phyloP scores from a whole-genome alignment of 1,140 invertebrate species.

The Drosophila gunungcola region DNA sequence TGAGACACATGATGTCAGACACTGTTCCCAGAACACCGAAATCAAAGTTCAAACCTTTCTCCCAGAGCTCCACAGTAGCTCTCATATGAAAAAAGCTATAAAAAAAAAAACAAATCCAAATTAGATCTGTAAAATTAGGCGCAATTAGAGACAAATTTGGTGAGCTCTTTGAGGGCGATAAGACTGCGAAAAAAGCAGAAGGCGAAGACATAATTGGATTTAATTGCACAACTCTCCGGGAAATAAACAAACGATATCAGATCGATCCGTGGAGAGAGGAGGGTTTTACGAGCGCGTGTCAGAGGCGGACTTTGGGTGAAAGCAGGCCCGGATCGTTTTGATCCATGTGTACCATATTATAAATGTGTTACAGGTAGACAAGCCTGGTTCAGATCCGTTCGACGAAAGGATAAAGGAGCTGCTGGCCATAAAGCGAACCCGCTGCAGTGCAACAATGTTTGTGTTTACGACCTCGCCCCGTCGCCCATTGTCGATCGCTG shows the following conservation, averaged over 20 bases:
- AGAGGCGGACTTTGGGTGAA: conserved; percentile 29
- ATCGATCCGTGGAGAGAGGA: conserved; percentile 17
- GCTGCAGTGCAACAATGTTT: conserved; percentile 27
- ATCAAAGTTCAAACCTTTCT: conserved; percentile 3
- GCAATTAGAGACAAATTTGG: conserved; percentile 63
- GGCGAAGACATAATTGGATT: conserved; percentile 50
- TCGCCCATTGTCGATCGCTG: conserved; percentile 52
- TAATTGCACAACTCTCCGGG: conserved; percentile 40
- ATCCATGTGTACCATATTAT: neutral
- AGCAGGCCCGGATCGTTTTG: conserved; percentile 16
- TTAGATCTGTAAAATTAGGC: conserved; percentile 62
- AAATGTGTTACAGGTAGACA: conserved; percentile 15
- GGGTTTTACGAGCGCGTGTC: conserved; percentile 71
- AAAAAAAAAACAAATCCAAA: conserved; percentile 32
- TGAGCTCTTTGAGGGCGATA: conserved; percentile 26
- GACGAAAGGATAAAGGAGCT: conserved; percentile 68
- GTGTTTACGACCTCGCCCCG: conserved; percentile 50
- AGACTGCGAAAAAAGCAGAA: conserved; percentile 30
- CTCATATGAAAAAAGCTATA: conserved; percentile 17
- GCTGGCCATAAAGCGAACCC: conserved; percentile 42
- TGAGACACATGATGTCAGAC: conserved; percentile 21
- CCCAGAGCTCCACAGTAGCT: conserved; percentile 32
- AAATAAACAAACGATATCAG: conserved; percentile 39
- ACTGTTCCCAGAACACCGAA: conserved; percentile 9
- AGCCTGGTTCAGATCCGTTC: conserved; percentile 29